Conservation (phyloP, 2,888 invertebrate genomes). For the Candidula unifasciata region DNA sequence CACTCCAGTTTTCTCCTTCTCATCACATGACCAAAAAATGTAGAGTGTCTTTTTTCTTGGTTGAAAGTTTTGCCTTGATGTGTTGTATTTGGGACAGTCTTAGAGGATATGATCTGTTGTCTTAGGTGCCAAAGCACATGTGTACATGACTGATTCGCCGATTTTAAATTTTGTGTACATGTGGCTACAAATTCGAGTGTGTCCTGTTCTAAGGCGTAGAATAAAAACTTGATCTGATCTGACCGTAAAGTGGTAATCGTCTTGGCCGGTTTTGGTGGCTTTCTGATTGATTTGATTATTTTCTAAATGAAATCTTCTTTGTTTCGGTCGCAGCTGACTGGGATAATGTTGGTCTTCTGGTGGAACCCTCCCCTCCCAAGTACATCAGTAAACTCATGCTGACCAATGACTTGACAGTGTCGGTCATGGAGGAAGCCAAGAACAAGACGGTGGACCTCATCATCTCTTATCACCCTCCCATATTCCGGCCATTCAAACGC, state of each 20-base stretch:
- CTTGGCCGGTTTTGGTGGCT: too few species aligned
- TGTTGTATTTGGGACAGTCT: too few species aligned
- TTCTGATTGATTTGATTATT: too few species aligned
- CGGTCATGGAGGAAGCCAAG: slow-evolving; percentile 88
- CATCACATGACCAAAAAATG: too few species aligned
- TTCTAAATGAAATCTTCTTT: not conserved
- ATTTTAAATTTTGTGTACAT: not conserved
- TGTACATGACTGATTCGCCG: not conserved
- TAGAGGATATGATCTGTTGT: too few species aligned
- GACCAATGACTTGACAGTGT: slow-evolving; percentile 94
- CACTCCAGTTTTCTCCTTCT: too few species aligned
- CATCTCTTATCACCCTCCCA: slow-evolving; percentile 96
- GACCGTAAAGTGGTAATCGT: not conserved
- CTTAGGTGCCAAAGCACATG: not conserved
- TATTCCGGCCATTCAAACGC: slow-evolving; percentile 90
- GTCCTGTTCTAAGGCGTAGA: too few species aligned
- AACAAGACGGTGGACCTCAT: slow-evolving; percentile 86
- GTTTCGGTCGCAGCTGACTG: slow-evolving; percentile 84
- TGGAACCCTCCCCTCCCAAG: slow-evolving; percentile 85
- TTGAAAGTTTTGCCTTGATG: too few species aligned
- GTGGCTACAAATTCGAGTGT: not conserved
- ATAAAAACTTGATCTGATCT: not conserved
- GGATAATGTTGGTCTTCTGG: slow-evolving; percentile 96
- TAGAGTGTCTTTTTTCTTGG: too few species aligned
- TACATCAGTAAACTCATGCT: slow-evolving; percentile 82